phyloP scores from a whole-genome alignment of 2,113 vertebrate species.

The Urocolius indicus region DNA sequence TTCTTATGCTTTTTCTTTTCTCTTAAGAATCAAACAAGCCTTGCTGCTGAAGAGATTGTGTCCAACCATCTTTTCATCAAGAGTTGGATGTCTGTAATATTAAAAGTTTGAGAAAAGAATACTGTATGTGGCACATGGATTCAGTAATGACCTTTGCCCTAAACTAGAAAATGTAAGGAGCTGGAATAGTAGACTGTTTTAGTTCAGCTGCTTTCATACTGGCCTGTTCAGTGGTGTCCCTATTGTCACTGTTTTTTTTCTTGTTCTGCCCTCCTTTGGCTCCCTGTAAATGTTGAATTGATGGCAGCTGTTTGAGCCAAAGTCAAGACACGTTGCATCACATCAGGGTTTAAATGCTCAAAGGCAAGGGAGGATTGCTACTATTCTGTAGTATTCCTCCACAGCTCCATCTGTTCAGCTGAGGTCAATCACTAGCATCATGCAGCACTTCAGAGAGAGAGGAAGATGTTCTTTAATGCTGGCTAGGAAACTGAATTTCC shows the following conservation, averaged over 20 bases:
- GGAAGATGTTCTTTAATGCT: conserved; percentile 21
- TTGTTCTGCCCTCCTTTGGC: conserved; percentile 47
- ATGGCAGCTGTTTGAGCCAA: conserved; percentile 63
- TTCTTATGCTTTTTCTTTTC: background rate
- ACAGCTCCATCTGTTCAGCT: conserved; percentile 54
- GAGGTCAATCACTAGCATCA: conserved; percentile 59
- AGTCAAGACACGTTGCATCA: conserved; percentile 56
- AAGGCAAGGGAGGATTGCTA: conserved; percentile 56
- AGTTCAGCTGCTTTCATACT: conserved; percentile 41
- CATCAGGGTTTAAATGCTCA: conserved; percentile 57
- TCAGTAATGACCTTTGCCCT: conserved; percentile 48
- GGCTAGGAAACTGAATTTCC: conserved; percentile 18
- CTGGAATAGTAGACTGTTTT: conserved; percentile 36
- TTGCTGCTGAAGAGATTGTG: conserved; percentile 23
- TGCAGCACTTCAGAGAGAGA: conserved; percentile 24
- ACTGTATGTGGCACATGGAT: background rate
- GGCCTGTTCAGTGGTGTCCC: conserved; percentile 34
- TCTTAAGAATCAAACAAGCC: conserved; percentile 42
- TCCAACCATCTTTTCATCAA: conserved; percentile 51
- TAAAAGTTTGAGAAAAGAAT: conserved; percentile 66
- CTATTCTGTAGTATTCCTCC: conserved; percentile 50
- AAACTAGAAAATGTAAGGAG: conserved; percentile 36
- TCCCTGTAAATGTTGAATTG: conserved; percentile 62
- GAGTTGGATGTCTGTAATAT: conserved; percentile 29
- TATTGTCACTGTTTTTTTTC: conserved; percentile 51